These are phyloP conservation scores for Leptogaster cylindrica DNA, from an alignment of 2,888 invertebrate genomes.

Conservation along the genomic window DNA sequence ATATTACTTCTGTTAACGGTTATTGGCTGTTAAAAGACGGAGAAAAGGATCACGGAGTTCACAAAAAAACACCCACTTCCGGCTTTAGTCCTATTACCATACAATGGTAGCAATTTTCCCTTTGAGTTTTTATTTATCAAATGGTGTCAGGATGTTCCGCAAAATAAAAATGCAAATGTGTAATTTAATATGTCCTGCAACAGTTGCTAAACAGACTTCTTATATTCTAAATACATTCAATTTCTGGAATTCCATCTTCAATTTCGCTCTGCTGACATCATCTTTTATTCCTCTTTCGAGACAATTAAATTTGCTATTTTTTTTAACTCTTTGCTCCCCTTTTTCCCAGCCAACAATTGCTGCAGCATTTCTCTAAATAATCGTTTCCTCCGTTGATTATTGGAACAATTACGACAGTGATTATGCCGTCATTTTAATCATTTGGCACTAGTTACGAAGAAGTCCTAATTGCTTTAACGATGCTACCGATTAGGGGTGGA, in stretches of 20 bases:
- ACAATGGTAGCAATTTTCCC: too few relatives aligned
- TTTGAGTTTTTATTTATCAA: neutral
- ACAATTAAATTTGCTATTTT: constrained; percentile 9
- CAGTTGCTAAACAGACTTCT: too few relatives aligned
- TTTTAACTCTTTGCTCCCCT: neutral
- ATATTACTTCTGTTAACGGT: neutral
- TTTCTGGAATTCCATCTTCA: too few relatives aligned
- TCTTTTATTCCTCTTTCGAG: neutral
- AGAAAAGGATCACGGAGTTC: too few relatives aligned
- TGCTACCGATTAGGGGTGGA: constrained; percentile 8
- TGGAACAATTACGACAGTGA: constrained; percentile 20
- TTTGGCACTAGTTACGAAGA: constrained; percentile 13
- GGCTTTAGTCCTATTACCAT: too few relatives aligned
- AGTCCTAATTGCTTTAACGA: constrained; percentile 21
- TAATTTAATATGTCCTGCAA: too few relatives aligned
- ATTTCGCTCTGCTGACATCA: neutral
- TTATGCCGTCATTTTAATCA: constrained; percentile 26
- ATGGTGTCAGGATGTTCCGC: neutral
- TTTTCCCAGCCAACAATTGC: too few relatives aligned
- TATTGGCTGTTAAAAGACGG: neutral
- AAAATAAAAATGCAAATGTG: neutral
- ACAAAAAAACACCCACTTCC: too few relatives aligned
- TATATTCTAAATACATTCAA: too few relatives aligned
- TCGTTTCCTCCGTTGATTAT: constrained; percentile 27
- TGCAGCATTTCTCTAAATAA: neutral